Evolutionary conservation across 2,888 invertebrate genomes (phyloP).

Genomic region (Kryphioiulus occultus): DNA sequence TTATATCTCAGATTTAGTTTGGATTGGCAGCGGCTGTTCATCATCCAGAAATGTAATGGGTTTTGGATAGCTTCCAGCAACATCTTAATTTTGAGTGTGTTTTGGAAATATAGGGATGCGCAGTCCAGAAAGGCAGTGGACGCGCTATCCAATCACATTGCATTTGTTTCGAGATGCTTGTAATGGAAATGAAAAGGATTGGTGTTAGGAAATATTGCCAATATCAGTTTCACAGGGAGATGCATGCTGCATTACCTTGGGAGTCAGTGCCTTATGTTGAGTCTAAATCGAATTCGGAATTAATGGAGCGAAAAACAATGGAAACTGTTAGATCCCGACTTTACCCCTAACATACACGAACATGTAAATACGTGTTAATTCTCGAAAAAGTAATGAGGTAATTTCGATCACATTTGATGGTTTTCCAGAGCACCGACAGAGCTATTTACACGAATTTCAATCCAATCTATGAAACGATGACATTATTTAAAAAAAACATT

Average conservation of each 20-base stretch:
- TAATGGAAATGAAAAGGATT: not conserved
- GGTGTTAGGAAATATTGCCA: not conserved
- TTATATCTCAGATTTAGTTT: not conserved
- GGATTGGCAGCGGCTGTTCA: not conserved
- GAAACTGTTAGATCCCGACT: not conserved
- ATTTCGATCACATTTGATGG: not conserved
- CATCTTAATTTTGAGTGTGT: not conserved
- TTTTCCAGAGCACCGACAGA: too few species aligned
- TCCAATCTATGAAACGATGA: not conserved
- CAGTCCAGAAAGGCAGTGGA: too few species aligned
- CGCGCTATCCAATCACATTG: too few species aligned
- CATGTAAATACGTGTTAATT: not conserved
- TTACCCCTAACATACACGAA: not conserved
- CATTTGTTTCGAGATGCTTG: not conserved
- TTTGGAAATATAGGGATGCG: not conserved
- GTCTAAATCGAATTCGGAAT: not conserved
- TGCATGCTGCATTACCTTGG: too few species aligned
- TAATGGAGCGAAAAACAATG: not conserved
- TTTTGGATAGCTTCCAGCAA: not conserved
- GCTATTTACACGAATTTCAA: too few species aligned
- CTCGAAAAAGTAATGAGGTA: not conserved
- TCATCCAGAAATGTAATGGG: not conserved
- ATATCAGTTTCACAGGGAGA: not conserved
- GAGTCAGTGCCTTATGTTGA: not conserved
- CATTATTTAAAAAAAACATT: too few species aligned